Conservation (phyloP, 2,797 vertebrate genomes). For the Silurus lanzhouensis region DNA sequence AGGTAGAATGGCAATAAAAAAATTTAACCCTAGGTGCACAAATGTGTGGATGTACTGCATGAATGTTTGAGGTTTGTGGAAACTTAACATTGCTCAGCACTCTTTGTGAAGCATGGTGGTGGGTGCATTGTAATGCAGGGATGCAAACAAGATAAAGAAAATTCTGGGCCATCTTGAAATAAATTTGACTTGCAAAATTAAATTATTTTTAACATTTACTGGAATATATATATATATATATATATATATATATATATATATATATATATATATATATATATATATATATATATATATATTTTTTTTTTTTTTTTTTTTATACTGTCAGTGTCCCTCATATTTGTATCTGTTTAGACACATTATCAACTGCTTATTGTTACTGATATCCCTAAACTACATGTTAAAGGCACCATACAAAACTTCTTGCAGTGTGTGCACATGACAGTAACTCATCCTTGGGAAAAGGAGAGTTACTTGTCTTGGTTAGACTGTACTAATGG, state of each 20-base stretch:
- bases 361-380: too few species aligned
- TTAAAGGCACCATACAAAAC: neutral
- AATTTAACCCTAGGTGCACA: neutral
- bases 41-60: neutral
- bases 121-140: neutral
- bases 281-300: too few species aligned
- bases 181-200: too few species aligned
- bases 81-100: neutral
- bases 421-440: neutral
- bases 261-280: too few species aligned
- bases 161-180: neutral
- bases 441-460: conserved; percentile 10
- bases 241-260: too few species aligned
- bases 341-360: neutral
- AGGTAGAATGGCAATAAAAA: neutral
- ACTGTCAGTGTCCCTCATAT: neutral
- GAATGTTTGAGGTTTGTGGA: neutral
- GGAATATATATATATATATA: too few species aligned
- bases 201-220: too few species aligned
- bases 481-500: conserved; percentile 1
- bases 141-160: neutral
- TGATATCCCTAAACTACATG: neutral
- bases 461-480: conserved; percentile 2
- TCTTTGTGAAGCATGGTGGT: neutral
- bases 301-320: too few species aligned